A percentile compares a stretch with the other conserved stretches of the same genome.
Evolutionary conservation across 2,797 vertebrate genomes (phyloP).

Genomic region (Dendrocincla tyrannina): DNA sequence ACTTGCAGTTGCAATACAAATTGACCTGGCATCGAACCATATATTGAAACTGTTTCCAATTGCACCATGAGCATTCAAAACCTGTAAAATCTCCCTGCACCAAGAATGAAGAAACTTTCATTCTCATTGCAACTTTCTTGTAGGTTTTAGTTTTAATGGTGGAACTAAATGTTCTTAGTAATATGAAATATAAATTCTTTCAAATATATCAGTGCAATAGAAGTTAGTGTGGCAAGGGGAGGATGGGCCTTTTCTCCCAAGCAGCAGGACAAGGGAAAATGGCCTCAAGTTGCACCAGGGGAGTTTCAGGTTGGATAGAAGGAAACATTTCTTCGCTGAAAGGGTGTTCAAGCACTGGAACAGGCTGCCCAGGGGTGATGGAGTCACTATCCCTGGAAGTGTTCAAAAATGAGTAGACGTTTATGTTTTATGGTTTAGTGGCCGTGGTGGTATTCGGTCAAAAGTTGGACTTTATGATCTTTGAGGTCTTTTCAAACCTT

Average conservation of each 20-base stretch:
- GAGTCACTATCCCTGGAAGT: background rate
- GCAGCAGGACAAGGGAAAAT: background rate
- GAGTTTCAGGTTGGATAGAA: background rate
- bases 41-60: background rate
- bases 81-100: background rate
- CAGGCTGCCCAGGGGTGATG: background rate
- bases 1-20: constrained; percentile 18
- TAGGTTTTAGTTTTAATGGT: background rate
- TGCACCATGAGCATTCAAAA: background rate
- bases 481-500: background rate
- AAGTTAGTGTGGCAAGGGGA: background rate
- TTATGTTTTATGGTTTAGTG: background rate
- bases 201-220: background rate
- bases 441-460: background rate
- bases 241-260: background rate
- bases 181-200: background rate
- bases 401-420: background rate
- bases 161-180: background rate
- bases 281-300: background rate
- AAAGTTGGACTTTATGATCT: background rate
- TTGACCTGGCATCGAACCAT: background rate
- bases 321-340: background rate
- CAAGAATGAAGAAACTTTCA: background rate
- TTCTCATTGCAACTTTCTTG: background rate
- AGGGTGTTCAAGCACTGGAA: background rate